Conservation (phyloP, 2,888 invertebrate species). For the Lamellibrachia satsuma region DNA sequence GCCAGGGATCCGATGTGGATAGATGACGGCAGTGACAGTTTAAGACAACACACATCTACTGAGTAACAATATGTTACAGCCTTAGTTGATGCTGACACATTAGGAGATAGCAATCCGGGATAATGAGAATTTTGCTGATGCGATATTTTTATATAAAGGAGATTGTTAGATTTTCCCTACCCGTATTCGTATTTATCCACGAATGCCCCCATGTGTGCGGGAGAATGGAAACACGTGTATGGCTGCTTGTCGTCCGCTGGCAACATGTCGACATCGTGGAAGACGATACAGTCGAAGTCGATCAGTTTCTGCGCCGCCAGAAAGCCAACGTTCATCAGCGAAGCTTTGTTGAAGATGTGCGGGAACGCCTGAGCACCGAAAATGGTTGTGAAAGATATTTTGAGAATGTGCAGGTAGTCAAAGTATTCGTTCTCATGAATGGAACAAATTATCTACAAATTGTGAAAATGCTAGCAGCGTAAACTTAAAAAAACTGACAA, state of each 20-base stretch:
- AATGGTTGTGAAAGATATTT: neutral
- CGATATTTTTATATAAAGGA: no score
- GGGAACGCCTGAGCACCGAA: neutral
- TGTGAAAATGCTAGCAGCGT: no score
- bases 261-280: constrained; percentile 24
- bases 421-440: no score
- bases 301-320: neutral
- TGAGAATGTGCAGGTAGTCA: neutral
- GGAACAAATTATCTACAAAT: no score
- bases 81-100: no score
- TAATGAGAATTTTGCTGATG: no score
- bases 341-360: constrained; percentile 22
- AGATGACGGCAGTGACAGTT: no score
- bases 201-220: constrained; percentile 20
- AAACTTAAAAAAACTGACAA: no score
- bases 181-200: constrained; percentile 20
- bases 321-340: constrained; percentile 23
- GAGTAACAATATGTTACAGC: no score
- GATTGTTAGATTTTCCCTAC: neutral
- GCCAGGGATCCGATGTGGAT: no score
- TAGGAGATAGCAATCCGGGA: no score
- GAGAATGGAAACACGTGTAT: constrained; percentile 19
- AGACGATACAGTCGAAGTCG: constrained; percentile 21
- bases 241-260: neutral
- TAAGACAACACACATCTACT: no score